A percentile compares a stretch with the other conserved stretches of the same genome.
Evolutionary conservation across 2,113 vertebrate species (phyloP).

Genomic region (Aphyosemion australe): DNA sequence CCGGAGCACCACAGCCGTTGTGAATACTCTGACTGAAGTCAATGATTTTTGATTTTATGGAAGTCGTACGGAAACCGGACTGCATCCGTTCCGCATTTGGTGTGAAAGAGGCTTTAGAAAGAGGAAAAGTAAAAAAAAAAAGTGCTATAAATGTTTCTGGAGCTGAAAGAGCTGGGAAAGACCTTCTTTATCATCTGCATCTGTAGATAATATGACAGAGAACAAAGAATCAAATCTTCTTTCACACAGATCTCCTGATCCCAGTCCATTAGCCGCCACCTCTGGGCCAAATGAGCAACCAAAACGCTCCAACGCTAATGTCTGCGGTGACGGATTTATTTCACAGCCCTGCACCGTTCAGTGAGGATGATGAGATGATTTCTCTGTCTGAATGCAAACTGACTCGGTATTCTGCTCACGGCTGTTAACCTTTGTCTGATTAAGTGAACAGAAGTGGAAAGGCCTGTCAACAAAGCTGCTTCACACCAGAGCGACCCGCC

Average conservation of each 20-base stretch:
- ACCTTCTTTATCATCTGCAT: background rate
- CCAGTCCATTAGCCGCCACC: conserved; percentile 23
- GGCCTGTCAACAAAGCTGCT: conserved; percentile 46
- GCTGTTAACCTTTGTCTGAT: conserved; percentile 52
- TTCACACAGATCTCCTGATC: background rate
- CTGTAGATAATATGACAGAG: background rate
- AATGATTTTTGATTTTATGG: too few relatives aligned
- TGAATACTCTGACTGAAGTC: too few relatives aligned
- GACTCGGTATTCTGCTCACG: conserved; percentile 36
- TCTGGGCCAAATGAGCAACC: conserved; percentile 17
- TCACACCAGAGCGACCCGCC: conserved; percentile 37
- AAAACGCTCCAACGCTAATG: conserved; percentile 32
- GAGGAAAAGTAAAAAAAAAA: background rate
- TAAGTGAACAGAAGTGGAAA: conserved; percentile 36
- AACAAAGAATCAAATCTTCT: background rate
- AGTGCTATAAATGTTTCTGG: background rate
- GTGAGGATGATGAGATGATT: conserved; percentile 33
- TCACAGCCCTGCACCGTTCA: conserved; percentile 34
- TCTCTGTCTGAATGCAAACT: conserved; percentile 33
- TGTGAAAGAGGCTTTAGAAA: background rate
- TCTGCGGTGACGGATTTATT: conserved; percentile 26
- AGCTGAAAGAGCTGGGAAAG: background rate
- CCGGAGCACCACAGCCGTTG: too few relatives aligned
- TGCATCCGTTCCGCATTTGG: too few relatives aligned
- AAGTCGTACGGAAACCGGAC: too few relatives aligned